Conservation (phyloP, 2,797 vertebrate genomes). For the Thaleichthys pacificus region DNA sequence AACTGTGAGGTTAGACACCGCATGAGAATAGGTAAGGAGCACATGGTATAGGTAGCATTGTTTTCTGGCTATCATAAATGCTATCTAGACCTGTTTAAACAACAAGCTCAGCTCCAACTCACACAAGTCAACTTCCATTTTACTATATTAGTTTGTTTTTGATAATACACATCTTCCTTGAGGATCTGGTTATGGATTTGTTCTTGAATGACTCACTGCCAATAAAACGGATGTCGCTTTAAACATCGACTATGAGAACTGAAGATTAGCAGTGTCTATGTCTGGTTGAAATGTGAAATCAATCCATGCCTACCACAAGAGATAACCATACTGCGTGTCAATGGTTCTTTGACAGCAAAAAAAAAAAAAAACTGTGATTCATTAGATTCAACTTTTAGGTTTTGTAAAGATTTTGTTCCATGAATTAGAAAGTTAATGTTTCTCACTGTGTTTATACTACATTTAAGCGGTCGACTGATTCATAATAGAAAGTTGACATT, state of each 20-base stretch:
- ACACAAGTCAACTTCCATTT: neutral
- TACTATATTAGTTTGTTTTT: neutral
- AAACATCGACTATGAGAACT: slow-evolving; percentile 2
- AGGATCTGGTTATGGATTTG: slow-evolving; percentile 10
- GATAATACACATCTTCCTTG: neutral
- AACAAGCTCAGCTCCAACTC: neutral
- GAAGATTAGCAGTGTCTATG: too few relatives aligned
- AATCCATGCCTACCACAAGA: neutral
- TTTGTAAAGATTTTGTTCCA: too few relatives aligned
- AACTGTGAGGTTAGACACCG: slow-evolving; percentile 56
- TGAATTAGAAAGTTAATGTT: too few relatives aligned
- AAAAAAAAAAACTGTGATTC: too few relatives aligned
- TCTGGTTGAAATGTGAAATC: too few relatives aligned
- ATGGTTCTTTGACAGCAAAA: too few relatives aligned
- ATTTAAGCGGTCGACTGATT: too few relatives aligned
- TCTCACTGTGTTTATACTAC: too few relatives aligned
- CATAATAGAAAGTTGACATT: too few relatives aligned
- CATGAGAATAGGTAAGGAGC: slow-evolving; percentile 64
- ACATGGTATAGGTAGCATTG: slow-evolving; percentile 36
- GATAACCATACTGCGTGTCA: neutral
- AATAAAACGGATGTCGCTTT: neutral
- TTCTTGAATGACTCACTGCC: slow-evolving; percentile 27
- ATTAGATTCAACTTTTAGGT: too few relatives aligned
- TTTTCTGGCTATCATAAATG: slow-evolving; percentile 36
- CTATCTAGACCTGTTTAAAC: slow-evolving; percentile 18